Evolutionary conservation across 2,888 invertebrate genomes (phyloP).

Genomic region (Ectemnius continuus): DNA sequence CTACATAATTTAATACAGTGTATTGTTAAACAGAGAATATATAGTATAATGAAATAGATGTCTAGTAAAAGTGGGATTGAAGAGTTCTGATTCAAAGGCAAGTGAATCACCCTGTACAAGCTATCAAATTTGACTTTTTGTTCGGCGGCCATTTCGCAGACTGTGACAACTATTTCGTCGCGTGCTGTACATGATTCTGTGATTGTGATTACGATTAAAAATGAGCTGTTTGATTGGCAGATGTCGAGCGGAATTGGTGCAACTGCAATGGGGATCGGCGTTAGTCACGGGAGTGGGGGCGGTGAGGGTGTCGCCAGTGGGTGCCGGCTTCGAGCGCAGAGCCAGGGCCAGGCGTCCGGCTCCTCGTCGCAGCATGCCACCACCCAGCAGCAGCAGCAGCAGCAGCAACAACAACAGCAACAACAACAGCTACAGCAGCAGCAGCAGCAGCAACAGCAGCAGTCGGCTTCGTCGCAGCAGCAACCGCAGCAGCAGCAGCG

Average conservation of each 20-base stretch:
- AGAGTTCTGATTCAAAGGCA: no score
- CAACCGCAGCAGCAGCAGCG: slow-evolving; percentile 65
- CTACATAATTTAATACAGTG: no score
- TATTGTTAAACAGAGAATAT: no score
- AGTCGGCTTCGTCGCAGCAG: slow-evolving; percentile 58
- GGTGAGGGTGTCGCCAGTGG: slow-evolving; percentile 72
- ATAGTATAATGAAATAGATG: no score
- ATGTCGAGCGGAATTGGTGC: slow-evolving; percentile 77
- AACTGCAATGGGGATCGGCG: slow-evolving; percentile 76
- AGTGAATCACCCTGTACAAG: no score
- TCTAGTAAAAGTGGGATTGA: no score
- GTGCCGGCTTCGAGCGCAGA: slow-evolving; percentile 74
- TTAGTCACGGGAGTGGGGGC: slow-evolving; percentile 75
- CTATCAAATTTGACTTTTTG: no score
- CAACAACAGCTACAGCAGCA: slow-evolving; percentile 65
- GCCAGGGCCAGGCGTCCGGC: slow-evolving; percentile 69
- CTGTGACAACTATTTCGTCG: no score
- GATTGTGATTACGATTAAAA: no score
- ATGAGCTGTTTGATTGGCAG: slow-evolving; percentile 48
- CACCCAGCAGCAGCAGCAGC: slow-evolving; percentile 60
- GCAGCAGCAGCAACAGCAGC: slow-evolving; percentile 61
- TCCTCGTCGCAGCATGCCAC: slow-evolving; percentile 61
- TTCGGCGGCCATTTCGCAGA: no score
- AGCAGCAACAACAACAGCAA: slow-evolving; percentile 64
- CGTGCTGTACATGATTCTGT: no score